Percentiles rank a stretch among this genome's conserved stretches.
Evolutionary conservation across 2,113 vertebrate species (phyloP).

Genomic region (Peromyscus maniculatus): DNA sequence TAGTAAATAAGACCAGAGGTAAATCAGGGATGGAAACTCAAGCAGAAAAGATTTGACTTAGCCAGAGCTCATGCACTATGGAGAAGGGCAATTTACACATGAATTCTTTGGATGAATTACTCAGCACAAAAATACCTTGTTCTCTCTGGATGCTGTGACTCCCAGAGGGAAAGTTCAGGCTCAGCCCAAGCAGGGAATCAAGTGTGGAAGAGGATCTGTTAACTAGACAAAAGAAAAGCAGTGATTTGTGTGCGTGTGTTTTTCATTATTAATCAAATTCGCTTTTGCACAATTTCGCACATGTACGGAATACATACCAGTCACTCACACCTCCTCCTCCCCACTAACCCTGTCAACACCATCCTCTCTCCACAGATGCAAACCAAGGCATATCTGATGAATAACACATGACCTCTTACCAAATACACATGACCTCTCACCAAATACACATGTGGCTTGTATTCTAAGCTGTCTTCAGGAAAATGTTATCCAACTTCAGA

Average conservation of each 20-base stretch:
- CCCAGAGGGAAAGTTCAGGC: background rate
- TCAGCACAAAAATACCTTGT: background rate
- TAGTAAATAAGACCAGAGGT: background rate
- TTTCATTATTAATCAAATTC: background rate
- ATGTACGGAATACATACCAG: background rate
- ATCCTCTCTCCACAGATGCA: background rate
- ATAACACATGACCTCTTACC: background rate
- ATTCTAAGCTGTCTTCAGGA: background rate
- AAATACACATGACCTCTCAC: background rate
- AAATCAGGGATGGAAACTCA: background rate
- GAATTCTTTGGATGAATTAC: background rate
- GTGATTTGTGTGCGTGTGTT: background rate
- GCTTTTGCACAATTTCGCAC: background rate
- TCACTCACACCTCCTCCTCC: background rate
- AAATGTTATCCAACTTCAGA: background rate
- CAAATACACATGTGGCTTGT: conserved; percentile 5
- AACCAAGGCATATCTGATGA: background rate
- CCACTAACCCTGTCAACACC: background rate
- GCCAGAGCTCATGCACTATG: background rate
- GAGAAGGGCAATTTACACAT: background rate
- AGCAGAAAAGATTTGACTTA: conserved; percentile 16
- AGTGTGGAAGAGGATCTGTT: background rate
- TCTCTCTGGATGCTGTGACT: background rate
- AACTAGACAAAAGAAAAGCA: background rate
- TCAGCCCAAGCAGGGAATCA: background rate